Percentiles rank a stretch among this genome's conserved stretches.
Conservation (phyloP, 2,888 invertebrate genomes). For the Euphydryas editha region DNA sequence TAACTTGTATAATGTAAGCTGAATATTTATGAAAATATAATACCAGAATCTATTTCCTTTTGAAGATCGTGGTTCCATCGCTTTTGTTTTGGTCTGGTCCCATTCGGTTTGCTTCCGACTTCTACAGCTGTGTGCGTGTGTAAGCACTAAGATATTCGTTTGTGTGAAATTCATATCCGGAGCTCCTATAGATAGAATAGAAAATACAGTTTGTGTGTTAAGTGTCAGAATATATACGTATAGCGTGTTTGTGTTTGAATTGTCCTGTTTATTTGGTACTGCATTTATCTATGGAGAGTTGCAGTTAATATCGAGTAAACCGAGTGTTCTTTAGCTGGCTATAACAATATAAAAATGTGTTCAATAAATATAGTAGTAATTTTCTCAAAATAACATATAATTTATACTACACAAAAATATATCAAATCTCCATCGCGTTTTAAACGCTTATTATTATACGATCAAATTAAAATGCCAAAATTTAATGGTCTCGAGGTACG, state of each 20-base stretch:
- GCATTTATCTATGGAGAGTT: too few relatives aligned
- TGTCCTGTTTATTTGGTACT: not conserved
- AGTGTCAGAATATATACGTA: not conserved
- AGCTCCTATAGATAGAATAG: not conserved
- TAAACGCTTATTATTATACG: not conserved
- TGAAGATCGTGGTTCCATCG: slow-evolving; percentile 18
- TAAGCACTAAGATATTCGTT: not conserved
- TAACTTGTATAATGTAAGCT: not conserved
- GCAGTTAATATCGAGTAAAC: too few relatives aligned
- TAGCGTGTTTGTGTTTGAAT: too few relatives aligned
- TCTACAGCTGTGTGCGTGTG: not conserved
- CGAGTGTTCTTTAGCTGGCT: too few relatives aligned
- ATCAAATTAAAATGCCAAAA: not conserved
- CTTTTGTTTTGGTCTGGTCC: slow-evolving; percentile 13
- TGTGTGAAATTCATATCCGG: not conserved
- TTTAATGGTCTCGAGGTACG: not conserved
- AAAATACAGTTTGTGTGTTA: not conserved
- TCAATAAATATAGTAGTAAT: too few relatives aligned
- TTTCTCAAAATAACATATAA: too few relatives aligned
- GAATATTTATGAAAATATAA: not conserved
- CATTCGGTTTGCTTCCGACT: slow-evolving; percentile 16
- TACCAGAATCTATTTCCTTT: slow-evolving; percentile 16
- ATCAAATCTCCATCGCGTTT: not conserved
- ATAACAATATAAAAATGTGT: too few relatives aligned
- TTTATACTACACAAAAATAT: not conserved